Evolutionary conservation across 2,888 invertebrate genomes (phyloP).

Genomic region (Pandemis heparana): DNA sequence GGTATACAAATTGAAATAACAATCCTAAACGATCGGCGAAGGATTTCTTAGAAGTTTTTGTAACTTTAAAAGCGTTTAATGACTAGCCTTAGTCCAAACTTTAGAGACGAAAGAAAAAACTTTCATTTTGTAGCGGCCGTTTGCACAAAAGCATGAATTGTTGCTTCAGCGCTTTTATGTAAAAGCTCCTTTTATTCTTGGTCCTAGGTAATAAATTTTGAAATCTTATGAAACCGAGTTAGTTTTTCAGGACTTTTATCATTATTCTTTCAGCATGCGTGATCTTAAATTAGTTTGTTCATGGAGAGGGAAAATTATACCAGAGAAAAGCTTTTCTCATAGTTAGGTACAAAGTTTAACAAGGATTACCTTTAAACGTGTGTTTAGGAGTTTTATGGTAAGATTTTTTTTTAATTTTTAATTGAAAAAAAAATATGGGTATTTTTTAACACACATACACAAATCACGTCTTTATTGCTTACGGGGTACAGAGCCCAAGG

Average conservation of each 20-base stretch:
- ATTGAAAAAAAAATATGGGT: no score
- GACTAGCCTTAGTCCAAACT: neutral
- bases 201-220: constrained; percentile 34
- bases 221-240: constrained; percentile 21
- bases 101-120: neutral
- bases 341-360: neutral
- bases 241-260: constrained; percentile 30
- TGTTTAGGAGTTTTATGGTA: no score
- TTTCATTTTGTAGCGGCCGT: neutral
- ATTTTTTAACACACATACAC: no score
- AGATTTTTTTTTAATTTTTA: no score
- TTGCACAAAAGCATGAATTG: constrained; percentile 31
- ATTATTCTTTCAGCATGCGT: constrained; percentile 20
- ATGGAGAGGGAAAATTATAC: neutral
- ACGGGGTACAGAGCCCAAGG: no score
- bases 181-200: constrained; percentile 30
- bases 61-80: neutral
- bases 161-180: constrained; percentile 9
- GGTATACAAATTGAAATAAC: neutral
- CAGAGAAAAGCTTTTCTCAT: neutral
- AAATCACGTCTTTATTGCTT: no score
- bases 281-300: neutral
- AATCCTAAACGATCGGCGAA: neutral
- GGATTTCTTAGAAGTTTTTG: neutral
- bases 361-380: no score